Evolutionary conservation across 1,140 invertebrate genomes (phyloP).

Genomic region (Conus betulinus): DNA sequence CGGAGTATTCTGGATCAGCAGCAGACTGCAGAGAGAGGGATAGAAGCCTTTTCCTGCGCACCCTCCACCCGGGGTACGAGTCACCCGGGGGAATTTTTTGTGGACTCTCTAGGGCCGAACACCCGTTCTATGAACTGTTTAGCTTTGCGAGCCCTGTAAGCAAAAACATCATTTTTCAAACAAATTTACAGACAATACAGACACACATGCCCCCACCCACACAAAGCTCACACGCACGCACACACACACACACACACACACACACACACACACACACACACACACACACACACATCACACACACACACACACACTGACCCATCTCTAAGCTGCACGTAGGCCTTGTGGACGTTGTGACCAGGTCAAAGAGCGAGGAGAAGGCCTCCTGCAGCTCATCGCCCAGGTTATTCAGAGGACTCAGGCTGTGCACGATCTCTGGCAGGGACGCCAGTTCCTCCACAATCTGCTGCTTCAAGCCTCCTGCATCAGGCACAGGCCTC

Average conservation of each 20-base stretch:
- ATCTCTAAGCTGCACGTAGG: conserved; percentile 52
- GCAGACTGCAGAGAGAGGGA: conserved; percentile 31
- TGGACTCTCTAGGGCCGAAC: conserved; percentile 57
- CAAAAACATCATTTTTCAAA: conserved; percentile 39
- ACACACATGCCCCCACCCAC: neutral
- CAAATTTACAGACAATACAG: conserved; percentile 41
- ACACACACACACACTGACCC: conserved; percentile 43
- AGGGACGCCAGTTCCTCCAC: conserved; percentile 43
- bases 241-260: conserved; percentile 37
- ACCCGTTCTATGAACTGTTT: conserved; percentile 49
- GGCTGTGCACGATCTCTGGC: conserved; percentile 29
- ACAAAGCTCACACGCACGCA: conserved; percentile 12
- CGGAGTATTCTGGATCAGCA: conserved; percentile 38
- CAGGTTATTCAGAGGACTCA: conserved; percentile 11
- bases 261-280: conserved; percentile 13
- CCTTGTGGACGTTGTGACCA: conserved; percentile 47
- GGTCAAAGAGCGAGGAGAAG: conserved; percentile 44
- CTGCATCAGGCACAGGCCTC: neutral
- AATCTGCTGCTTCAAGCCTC: conserved; percentile 31
- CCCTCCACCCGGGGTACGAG: conserved; percentile 33
- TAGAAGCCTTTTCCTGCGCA: conserved; percentile 53
- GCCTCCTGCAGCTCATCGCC: conserved; percentile 44
- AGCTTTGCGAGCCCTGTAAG: conserved; percentile 45
- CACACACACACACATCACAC: conserved; percentile 51
- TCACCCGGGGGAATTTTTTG: conserved; percentile 46